phyloP scores from a whole-genome alignment of 2,797 vertebrate species.

The Vireo griseus region DNA sequence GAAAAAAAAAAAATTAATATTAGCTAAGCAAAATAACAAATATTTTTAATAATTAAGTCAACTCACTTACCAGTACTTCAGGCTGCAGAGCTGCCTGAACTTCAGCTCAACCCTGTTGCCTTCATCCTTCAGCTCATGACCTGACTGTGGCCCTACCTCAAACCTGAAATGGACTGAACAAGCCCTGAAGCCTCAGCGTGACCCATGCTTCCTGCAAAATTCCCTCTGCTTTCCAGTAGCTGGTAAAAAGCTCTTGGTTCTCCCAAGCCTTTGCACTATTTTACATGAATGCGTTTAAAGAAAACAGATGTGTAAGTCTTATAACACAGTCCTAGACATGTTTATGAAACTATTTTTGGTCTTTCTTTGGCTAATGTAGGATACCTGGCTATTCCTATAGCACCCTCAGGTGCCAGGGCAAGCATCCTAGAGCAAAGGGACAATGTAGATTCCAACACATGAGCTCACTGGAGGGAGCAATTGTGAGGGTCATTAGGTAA shows the following conservation, averaged over 20 bases:
- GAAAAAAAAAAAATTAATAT: not conserved
- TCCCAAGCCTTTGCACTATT: not conserved
- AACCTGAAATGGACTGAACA: not conserved
- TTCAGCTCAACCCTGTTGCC: not conserved
- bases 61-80: not conserved
- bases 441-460: not conserved
- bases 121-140: not conserved
- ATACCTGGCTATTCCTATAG: not conserved
- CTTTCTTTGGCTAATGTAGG: constrained; percentile 32
- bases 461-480: not conserved
- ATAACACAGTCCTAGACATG: not conserved
- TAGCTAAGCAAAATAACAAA: not conserved
- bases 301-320: not conserved
- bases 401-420: not conserved
- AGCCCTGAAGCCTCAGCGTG: not conserved
- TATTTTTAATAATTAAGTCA: not conserved
- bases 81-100: not conserved
- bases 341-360: not conserved
- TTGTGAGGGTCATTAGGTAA: not conserved
- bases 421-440: constrained; percentile 16
- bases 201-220: not conserved
- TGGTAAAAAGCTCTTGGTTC: not conserved
- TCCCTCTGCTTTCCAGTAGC: not conserved
- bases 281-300: not conserved
- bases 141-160: not conserved